A percentile compares a stretch with the other conserved stretches of the same genome.
These are phyloP conservation scores for Chaetops frenatus DNA, from an alignment of 2,113 vertebrate species.

Conservation along the genomic window DNA sequence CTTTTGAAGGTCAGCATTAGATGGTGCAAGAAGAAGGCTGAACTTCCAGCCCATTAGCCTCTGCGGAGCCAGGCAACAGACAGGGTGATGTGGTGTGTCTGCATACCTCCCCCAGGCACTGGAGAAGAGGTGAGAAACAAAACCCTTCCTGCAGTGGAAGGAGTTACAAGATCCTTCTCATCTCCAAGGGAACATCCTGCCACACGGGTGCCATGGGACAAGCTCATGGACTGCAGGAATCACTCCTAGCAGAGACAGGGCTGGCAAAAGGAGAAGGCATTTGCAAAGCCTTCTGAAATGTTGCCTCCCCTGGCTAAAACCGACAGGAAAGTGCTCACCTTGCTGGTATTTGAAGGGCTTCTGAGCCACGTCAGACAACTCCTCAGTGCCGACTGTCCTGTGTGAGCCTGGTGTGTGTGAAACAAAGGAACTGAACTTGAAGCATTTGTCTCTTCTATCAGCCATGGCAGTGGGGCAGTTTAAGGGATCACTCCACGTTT, in stretches of 20 bases:
- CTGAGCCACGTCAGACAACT: neutral
- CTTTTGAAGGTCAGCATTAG: constrained; percentile 23
- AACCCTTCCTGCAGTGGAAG: neutral
- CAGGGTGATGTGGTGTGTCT: neutral
- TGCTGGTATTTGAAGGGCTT: neutral
- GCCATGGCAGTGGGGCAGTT: neutral
- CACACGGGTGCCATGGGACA: neutral
- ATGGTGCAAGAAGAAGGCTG: constrained; percentile 18
- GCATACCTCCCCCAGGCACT: neutral
- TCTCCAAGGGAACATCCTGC: neutral
- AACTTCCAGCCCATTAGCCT: neutral
- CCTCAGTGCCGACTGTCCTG: neutral
- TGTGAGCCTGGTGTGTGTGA: fast-evolving
- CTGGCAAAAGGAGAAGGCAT: neutral
- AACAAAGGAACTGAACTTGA: neutral
- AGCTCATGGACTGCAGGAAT: neutral
- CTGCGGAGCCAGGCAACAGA: neutral
- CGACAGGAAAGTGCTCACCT: neutral
- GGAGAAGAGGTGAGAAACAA: neutral
- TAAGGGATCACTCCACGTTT: neutral
- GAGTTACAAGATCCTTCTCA: neutral
- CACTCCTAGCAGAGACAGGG: neutral
- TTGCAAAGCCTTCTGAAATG: neutral
- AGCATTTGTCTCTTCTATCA: neutral
- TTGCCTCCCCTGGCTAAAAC: neutral